phyloP scores from a whole-genome alignment of 2,113 vertebrate species.

The Phoxinus phoxinus region DNA sequence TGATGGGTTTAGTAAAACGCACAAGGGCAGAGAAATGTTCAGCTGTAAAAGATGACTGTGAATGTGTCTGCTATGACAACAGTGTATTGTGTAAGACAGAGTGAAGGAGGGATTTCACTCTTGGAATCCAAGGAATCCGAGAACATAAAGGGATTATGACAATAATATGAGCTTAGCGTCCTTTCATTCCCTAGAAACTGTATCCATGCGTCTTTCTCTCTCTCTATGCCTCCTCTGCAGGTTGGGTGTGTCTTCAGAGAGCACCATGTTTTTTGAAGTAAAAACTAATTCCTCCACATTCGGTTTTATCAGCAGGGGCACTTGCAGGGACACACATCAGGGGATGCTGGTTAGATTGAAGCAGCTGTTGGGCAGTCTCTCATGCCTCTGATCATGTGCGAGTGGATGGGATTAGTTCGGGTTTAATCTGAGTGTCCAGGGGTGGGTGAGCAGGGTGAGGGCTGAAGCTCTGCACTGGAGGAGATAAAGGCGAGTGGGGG shows the following conservation, averaged over 20 bases:
- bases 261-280: conserved; percentile 1
- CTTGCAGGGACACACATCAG: conserved; percentile 22
- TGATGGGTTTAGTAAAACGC: background rate
- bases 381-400: conserved; percentile 21
- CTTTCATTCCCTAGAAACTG: conserved; percentile 6
- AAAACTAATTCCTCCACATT: background rate
- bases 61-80: conserved; percentile 23
- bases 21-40: conserved; percentile 9
- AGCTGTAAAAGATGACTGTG: conserved; percentile 22
- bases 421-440: conserved; percentile 68
- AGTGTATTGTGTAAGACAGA: background rate
- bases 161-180: conserved; percentile 24
- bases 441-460: conserved; percentile 38
- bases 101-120: background rate
- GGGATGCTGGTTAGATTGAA: conserved; percentile 9
- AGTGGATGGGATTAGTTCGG: conserved; percentile 70
- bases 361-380: conserved; percentile 12
- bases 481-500: conserved; percentile 59
- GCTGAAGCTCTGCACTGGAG: conserved; percentile 62
- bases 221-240: background rate
- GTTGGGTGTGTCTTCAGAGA: conserved; percentile 3
- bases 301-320: conserved; percentile 33
- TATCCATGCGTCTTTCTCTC: background rate
- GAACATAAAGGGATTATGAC: conserved; percentile 41
- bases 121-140: conserved; percentile 41